These are phyloP conservation scores for Poeciliopsis occidentalis DNA, from an alignment of 2,113 vertebrate species.

Conservation along the genomic window DNA sequence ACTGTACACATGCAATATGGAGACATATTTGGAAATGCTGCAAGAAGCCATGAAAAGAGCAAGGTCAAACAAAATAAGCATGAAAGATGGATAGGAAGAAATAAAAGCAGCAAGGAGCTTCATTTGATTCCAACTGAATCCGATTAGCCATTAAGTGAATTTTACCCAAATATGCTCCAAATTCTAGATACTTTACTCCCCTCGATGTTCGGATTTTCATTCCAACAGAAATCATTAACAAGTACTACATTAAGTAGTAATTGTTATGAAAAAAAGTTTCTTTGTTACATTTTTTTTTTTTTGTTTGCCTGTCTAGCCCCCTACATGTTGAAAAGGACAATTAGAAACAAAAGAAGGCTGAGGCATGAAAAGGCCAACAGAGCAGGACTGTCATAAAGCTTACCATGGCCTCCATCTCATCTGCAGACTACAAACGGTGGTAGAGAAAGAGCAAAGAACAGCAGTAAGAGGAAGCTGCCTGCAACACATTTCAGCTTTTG, in stretches of 20 bases:
- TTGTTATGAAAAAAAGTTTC: not conserved
- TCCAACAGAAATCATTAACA: conserved; percentile 18
- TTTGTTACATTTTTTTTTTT: not conserved
- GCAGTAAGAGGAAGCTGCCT: too few relatives aligned
- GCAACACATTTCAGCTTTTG: too few relatives aligned
- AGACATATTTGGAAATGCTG: not conserved
- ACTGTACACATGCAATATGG: not conserved
- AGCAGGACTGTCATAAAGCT: conserved; percentile 33
- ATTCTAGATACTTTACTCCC: conserved; percentile 23
- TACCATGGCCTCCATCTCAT: conserved; percentile 62
- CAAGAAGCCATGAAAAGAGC: not conserved
- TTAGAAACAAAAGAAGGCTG: not conserved
- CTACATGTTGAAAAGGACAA: not conserved
- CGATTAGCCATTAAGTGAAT: conserved; percentile 1
- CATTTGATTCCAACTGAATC: conserved; percentile 19
- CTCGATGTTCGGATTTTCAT: conserved; percentile 18
- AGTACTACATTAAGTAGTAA: conserved; percentile 4
- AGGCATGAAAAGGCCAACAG: not conserved
- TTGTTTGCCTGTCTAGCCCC: not conserved
- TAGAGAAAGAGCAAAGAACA: conserved; percentile 14
- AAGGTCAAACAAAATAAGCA: conserved; percentile 1
- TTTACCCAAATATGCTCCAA: conserved; percentile 3
- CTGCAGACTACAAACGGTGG: conserved; percentile 51
- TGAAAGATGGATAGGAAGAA: not conserved
- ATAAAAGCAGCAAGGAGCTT: not conserved